A percentile compares a stretch with the other conserved stretches of the same genome.
Conservation (phyloP, 2,797 vertebrate genomes). For the Natrix natrix region DNA sequence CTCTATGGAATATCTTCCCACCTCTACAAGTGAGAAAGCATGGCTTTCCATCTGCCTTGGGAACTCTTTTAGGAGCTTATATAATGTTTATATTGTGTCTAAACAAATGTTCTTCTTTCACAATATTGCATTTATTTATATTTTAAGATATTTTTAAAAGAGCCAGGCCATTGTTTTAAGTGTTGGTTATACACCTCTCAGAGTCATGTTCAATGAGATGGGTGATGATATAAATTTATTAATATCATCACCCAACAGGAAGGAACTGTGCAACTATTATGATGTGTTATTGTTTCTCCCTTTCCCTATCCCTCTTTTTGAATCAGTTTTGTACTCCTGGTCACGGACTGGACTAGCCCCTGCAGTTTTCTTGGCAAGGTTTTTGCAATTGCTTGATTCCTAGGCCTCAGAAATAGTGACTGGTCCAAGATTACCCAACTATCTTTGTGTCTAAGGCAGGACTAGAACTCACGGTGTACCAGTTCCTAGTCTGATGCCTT, state of each 20-base stretch:
- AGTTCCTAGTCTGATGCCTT: not conserved
- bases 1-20: not conserved
- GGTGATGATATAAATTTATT: not conserved
- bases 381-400: not conserved
- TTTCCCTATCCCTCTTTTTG: too few relatives aligned
- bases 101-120: not conserved
- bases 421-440: not conserved
- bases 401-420: not conserved
- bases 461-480: not conserved
- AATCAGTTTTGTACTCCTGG: not conserved
- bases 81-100: not conserved
- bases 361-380: not conserved
- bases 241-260: not conserved
- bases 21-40: not conserved
- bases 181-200: not conserved
- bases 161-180: not conserved
- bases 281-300: not conserved
- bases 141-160: not conserved
- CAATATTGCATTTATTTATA: not conserved
- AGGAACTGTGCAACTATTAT: not conserved
- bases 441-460: not conserved
- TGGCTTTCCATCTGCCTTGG: not conserved
- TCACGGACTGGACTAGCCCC: not conserved
- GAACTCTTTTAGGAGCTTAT: not conserved
- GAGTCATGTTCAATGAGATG: not conserved